Base-by-base conservation (phyloP, 2,888 invertebrate genomes). In the Mesorhabditis spiculigera region DNA sequence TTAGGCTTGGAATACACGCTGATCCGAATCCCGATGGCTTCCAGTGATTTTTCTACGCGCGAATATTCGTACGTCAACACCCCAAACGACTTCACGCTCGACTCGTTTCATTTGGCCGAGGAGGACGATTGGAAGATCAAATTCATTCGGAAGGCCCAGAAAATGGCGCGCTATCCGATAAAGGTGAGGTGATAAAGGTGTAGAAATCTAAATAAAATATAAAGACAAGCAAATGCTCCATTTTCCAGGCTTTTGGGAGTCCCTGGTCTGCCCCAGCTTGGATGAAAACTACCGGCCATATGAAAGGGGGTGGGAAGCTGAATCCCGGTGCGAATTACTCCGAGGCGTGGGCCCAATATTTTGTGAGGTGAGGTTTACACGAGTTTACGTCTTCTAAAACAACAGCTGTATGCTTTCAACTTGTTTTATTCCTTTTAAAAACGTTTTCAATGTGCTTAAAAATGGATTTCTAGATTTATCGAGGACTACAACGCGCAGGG, bases 1-100 rank as follows among this genome's bases (percentile, higher is more conserved):
- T 44, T 63, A 70, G 68, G 71, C 41, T 16, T 77, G 4, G 75
- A 73, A 62, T 77, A 75, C 63, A 77, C 68, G 43, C 84, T 94
- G 76, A 90, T 91, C 63, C 89, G 94, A 64, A 90, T 93, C 5
- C 92, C 94, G 0, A 92, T 94, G 70, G 94, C 90, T 0, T 93
- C 93, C 5, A 90, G 90, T 68, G 95, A 95, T 87, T 94, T 94
- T 87, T 94, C 94, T 0, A 90, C 91, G 0, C 90, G 89, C 65
- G 88, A 90, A 0, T 94, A 94, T 88, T 91, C 93, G 0, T 93
- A 93, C 86, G 91, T 91, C 82, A 89, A 91, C 78, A 90, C 91
- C 68, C 77, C 79, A 5, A 86, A 87, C 0, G 88, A 88, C 74
- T 86, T 87, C 66, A 76, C 84, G 16, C 87, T 94, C 64, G 79